Percentiles rank a stretch among this genome's conserved stretches.
phyloP scores from a whole-genome alignment of 2,113 vertebrate genomes.

The Chroicocephalus ridibundus region DNA sequence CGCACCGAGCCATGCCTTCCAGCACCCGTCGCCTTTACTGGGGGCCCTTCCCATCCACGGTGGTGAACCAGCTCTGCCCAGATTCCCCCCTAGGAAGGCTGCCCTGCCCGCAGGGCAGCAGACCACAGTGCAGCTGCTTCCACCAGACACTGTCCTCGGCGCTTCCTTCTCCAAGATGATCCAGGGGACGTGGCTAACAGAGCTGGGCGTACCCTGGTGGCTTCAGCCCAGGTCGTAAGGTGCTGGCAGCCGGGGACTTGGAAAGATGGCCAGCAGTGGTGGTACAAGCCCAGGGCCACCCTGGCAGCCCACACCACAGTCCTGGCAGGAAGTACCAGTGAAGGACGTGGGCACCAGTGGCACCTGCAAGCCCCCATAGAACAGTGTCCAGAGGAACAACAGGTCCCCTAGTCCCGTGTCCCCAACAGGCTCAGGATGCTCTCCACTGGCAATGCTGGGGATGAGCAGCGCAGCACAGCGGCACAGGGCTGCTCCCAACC shows the following conservation, averaged over 20 bases:
- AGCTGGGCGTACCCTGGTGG: background rate
- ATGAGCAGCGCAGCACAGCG: accelerated
- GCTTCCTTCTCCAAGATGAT: background rate
- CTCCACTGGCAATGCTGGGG: background rate
- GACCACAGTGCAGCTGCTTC: accelerated
- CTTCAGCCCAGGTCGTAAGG: background rate
- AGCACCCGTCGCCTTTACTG: background rate
- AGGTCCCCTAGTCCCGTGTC: no score
- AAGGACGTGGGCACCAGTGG: background rate
- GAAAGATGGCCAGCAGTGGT: background rate
- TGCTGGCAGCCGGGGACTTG: background rate
- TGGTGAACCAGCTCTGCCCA: background rate
- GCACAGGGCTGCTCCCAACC: background rate
- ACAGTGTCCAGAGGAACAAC: background rate
- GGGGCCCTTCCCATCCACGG: background rate
- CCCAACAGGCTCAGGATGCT: accelerated
- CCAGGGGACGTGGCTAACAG: accelerated
- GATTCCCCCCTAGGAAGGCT: background rate
- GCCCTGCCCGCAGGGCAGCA: background rate
- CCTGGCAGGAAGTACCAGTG: background rate
- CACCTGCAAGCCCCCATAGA: background rate
- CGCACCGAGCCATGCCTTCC: background rate
- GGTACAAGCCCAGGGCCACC: background rate
- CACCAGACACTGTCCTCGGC: background rate
- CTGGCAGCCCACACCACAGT: background rate